Evolutionary conservation across 2,797 vertebrate genomes (phyloP), one percentile per base, ranked within the genome.

Genomic region (Acanthornis magna): DNA sequence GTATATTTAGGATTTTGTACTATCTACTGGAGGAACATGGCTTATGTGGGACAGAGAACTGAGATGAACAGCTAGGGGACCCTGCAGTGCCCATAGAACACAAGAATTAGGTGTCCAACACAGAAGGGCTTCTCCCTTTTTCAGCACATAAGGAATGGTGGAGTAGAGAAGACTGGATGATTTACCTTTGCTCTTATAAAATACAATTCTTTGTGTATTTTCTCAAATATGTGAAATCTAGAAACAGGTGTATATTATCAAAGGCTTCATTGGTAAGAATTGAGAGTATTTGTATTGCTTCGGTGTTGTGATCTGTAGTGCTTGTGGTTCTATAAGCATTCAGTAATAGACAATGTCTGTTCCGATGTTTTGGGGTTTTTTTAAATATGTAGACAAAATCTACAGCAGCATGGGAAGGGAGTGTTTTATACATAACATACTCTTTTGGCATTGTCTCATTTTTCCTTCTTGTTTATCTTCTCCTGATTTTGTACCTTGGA

Each of bases 141-240:
- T 13, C 36, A 67, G 9, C 7, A 16, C 25, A 0, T 22, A 47
- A 43, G 11, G 10, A 10, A 26, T 27, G 6, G 9, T 17, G 1
- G 10, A 68, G 14, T 10, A 54, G 18, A 70, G 22, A 90, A 38
- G 3, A 38, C 32, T 25, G 18, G 3, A 6, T 61, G 16, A 5
- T 77, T 26, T 36, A 50, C 7, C 0, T 71, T 54, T 77, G 23
- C 7, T 66, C 27, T 71, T 17, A 48, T 0, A 0, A 38, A 18
- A 4, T 5, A 32, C 8, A 72, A 10, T 29, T 15, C 10, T 60
- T 62, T 14, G 5, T 27, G 9, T n/a, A 15, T 54, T 74, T 88
- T 81, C 42, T 61, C 40, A 58, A 68, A 84, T 36, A n/a, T 1
- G 0, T 7, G 38, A 68, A 57, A 65, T 75, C 21, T 72, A 43